Conservation (phyloP, 1,140 invertebrate genomes). For the Subanguina moxae region DNA sequence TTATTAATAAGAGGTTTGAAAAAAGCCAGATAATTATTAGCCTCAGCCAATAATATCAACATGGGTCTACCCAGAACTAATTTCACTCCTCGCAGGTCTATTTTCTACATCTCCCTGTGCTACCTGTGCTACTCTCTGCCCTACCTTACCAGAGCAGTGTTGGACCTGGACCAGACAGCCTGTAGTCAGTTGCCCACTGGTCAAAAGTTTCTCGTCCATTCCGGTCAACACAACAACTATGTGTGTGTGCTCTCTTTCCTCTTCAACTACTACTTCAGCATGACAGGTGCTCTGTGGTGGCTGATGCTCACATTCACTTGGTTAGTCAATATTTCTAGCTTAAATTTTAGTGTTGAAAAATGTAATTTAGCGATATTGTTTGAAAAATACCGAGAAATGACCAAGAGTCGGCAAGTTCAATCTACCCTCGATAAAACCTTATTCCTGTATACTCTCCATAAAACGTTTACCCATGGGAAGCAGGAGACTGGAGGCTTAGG, state of each 20-base stretch:
- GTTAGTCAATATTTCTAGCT: slow-evolving; percentile 17
- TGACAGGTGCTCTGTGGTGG: slow-evolving; percentile 43
- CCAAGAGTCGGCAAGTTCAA: no score
- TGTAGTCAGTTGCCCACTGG: slow-evolving; percentile 32
- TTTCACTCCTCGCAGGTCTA: slow-evolving; percentile 31
- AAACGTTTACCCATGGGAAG: no score
- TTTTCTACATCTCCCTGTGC: slow-evolving; percentile 46
- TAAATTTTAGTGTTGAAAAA: background rate
- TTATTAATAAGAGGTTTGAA: no score
- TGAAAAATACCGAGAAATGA: no score
- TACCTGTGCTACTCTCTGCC: slow-evolving; percentile 36
- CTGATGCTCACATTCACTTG: slow-evolving; percentile 43
- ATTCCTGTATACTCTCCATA: no score
- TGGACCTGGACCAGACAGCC: slow-evolving; percentile 36
- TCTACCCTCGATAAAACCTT: no score
- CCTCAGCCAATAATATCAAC: no score
- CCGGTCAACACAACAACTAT: slow-evolving; percentile 35
- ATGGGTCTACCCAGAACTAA: no score
- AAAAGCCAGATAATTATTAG: no score
- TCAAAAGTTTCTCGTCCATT: slow-evolving; percentile 31
- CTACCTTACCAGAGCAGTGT: slow-evolving; percentile 22
- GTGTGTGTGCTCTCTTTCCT: slow-evolving; percentile 40
- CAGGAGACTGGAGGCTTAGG: no score
- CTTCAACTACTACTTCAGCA: slow-evolving; percentile 43
- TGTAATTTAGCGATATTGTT: no score